A percentile compares a stretch with the other conserved stretches of the same genome.
Evolutionary conservation across 2,113 vertebrate genomes (phyloP).

Genomic region (Peromyscus leucopus): DNA sequence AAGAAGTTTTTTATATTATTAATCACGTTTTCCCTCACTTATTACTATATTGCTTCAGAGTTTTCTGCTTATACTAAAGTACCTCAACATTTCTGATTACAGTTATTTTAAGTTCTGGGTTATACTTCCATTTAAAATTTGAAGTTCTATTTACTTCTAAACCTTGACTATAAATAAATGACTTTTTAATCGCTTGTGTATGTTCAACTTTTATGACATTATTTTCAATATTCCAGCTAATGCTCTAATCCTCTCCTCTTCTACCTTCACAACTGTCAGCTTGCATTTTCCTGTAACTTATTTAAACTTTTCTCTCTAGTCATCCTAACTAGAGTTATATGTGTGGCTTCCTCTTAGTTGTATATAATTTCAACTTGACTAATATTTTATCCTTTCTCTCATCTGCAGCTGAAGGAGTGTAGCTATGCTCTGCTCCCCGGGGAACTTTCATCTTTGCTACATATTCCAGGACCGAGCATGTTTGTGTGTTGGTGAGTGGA

Average conservation of each 20-base stretch:
- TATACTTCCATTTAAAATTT: background rate
- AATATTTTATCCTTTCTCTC: background rate
- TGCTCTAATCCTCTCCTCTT: background rate
- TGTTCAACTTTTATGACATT: background rate
- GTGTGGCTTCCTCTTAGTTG: background rate
- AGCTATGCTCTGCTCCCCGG: background rate
- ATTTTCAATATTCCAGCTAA: background rate
- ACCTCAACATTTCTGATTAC: background rate
- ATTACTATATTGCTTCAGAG: background rate
- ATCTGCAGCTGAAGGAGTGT: background rate
- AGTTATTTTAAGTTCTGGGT: background rate
- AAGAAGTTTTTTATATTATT: background rate
- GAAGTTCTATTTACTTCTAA: background rate
- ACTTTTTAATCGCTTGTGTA: background rate
- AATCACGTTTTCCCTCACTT: background rate
- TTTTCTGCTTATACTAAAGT: background rate
- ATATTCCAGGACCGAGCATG: background rate
- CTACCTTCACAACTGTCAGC: background rate
- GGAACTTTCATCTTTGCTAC: background rate
- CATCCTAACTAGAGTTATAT: background rate
- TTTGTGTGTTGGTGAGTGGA: background rate
- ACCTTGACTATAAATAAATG: background rate
- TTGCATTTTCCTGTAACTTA: conserved; percentile 38
- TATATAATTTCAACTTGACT: background rate
- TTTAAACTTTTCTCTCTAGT: background rate